Evolutionary conservation across 2,113 vertebrate genomes (phyloP).

Genomic region (Rhizomys pruinosus): DNA sequence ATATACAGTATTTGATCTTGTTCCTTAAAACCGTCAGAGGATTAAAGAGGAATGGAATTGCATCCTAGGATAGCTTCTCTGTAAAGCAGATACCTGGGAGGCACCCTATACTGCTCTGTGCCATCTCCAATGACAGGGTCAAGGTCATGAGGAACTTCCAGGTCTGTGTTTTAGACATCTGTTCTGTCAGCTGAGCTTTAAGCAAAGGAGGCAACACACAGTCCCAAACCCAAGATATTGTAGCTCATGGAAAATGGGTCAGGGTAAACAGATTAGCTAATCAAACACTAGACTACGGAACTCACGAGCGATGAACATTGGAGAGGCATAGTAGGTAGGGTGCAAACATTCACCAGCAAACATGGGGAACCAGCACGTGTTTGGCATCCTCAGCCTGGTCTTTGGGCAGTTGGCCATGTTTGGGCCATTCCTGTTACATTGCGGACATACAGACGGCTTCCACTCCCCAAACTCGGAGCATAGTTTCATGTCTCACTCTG

Average conservation of each 20-base stretch:
- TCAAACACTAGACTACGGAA: background rate
- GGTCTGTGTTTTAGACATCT: background rate
- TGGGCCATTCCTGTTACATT: too few species aligned
- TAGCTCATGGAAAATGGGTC: rapidly evolving
- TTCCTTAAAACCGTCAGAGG: background rate
- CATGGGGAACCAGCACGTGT: too few species aligned
- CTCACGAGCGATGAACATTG: rapidly evolving
- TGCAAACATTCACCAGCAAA: too few species aligned
- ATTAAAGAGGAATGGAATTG: background rate
- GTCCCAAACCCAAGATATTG: background rate
- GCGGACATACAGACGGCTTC: rapidly evolving
- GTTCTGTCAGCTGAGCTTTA: too few species aligned
- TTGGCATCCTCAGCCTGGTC: background rate
- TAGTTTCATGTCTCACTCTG: background rate
- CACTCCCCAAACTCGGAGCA: rapidly evolving
- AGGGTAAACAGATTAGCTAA: rapidly evolving
- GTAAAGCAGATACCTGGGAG: rapidly evolving
- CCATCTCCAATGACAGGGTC: background rate
- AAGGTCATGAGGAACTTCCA: rapidly evolving
- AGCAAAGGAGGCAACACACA: too few species aligned
- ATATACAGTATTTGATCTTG: conserved; percentile 61
- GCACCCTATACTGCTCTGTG: background rate
- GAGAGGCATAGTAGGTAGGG: rapidly evolving
- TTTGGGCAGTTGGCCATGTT: rapidly evolving
- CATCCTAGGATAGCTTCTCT: rapidly evolving